phyloP scores from a whole-genome alignment of 2,113 vertebrate genomes.

The Balaeniceps rex region DNA sequence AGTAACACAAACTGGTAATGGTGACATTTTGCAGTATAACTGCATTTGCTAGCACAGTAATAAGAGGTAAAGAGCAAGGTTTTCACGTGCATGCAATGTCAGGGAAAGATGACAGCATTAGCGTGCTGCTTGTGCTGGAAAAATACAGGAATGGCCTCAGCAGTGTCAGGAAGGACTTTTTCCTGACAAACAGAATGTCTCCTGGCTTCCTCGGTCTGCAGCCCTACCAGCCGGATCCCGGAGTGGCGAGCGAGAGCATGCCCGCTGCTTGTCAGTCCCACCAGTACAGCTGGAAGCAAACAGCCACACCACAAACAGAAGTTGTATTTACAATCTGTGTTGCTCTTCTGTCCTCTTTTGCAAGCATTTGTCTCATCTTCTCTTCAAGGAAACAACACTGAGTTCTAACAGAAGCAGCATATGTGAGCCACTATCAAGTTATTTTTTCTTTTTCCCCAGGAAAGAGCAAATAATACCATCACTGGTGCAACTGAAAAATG shows the following conservation, averaged over 20 bases:
- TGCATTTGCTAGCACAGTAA: neutral
- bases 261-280: neutral
- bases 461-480: neutral
- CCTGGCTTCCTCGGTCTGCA: neutral
- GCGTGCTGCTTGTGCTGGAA: neutral
- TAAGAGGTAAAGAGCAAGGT: neutral
- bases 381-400: neutral
- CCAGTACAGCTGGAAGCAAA: neutral
- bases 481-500: neutral
- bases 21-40: slow-evolving; percentile 36
- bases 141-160: neutral
- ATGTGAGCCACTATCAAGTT: neutral
- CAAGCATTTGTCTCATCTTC: neutral
- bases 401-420: neutral
- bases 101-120: neutral
- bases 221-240: accelerated
- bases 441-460: neutral
- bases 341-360: neutral
- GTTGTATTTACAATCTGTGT: neutral
- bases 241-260: neutral
- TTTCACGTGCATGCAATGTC: neutral
- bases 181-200: neutral
- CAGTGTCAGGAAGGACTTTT: neutral
- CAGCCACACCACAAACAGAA: neutral
- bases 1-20: slow-evolving; percentile 1